Conservation (phyloP, 2,888 invertebrate species). For the Aporophyla nigra region DNA sequence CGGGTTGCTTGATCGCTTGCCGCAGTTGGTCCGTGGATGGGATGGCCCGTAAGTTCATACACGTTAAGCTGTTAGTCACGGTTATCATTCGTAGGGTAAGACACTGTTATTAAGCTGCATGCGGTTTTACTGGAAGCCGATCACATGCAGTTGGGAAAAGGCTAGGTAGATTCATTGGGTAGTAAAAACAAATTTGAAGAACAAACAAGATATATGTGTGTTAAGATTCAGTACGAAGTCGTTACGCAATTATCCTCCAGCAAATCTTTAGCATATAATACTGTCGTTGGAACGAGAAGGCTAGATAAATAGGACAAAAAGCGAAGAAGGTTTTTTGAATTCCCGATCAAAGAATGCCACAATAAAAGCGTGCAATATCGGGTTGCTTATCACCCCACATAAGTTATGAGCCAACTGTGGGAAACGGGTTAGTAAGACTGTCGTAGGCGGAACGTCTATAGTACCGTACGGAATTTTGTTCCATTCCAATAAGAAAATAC, state of each 20-base stretch:
- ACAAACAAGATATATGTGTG: background rate
- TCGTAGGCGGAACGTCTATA: slow-evolving; percentile 43
- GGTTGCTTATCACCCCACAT: slow-evolving; percentile 38
- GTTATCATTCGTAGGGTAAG: too few species aligned
- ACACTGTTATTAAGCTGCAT: too few species aligned
- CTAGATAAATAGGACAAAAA: background rate
- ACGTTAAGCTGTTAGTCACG: too few species aligned
- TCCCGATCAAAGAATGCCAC: background rate
- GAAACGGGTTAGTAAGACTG: slow-evolving; percentile 59
- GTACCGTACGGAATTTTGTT: slow-evolving; percentile 50
- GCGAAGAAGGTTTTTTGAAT: background rate
- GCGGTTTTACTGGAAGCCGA: too few species aligned
- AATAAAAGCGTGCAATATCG: slow-evolving; percentile 4
- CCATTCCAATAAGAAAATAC: slow-evolving; percentile 10
- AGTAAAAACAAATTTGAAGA: background rate
- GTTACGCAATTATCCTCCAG: background rate
- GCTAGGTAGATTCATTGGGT: background rate
- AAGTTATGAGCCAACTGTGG: slow-evolving; percentile 47
- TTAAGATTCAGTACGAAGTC: background rate
- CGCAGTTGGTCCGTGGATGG: background rate
- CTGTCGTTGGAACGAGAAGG: too few species aligned
- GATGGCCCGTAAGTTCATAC: too few species aligned
- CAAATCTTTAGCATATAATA: too few species aligned
- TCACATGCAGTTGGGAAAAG: too few species aligned
- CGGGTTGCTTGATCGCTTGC: too few species aligned